These are phyloP conservation scores for Sandelia bainsii DNA, from an alignment of 2,797 vertebrate species.

Conservation along the genomic window DNA sequence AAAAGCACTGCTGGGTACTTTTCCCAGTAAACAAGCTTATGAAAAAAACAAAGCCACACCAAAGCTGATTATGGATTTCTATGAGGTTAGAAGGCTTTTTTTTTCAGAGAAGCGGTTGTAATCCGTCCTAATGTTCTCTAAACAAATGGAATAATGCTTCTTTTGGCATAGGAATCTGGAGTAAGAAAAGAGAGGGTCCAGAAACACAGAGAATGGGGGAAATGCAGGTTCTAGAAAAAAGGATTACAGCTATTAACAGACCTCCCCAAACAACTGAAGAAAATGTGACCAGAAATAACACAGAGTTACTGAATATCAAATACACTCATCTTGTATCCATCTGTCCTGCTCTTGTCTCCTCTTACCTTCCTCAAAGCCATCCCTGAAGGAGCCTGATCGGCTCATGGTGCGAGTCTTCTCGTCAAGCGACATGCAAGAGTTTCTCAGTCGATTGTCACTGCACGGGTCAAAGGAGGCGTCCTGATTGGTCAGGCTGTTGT, in stretches of 20 bases:
- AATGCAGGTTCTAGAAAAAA: constrained; percentile 9
- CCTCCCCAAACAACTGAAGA: constrained; percentile 16
- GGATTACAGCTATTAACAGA: constrained; percentile 50
- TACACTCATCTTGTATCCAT: background rate
- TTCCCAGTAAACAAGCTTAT: constrained; percentile 69
- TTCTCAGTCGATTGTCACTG: constrained; percentile 90
- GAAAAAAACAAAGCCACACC: constrained; percentile 59
- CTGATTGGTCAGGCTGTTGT: constrained; percentile 93
- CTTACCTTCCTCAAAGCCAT: constrained; percentile 98
- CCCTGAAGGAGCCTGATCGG: constrained; percentile 95
- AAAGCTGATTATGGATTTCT: constrained; percentile 76
- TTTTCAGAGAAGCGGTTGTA: constrained; percentile 53
- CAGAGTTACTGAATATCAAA: background rate
- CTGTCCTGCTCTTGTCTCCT: background rate
- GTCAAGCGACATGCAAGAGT: constrained; percentile 97
- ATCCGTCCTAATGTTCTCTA: constrained; percentile 63
- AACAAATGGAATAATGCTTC: constrained; percentile 64
- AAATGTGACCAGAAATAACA: constrained; percentile 19
- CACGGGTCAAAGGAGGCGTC: constrained; percentile 89
- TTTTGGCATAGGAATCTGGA: constrained; percentile 39
- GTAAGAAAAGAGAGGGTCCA: constrained; percentile 18
- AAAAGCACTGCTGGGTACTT: constrained; percentile 59
- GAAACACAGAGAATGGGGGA: constrained; percentile 6
- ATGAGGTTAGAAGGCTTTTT: constrained; percentile 56
- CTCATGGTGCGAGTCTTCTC: constrained; percentile 97